Evolutionary conservation across 2,113 vertebrate species (phyloP).

Genomic region (Cryptomyrus ogoouensis): DNA sequence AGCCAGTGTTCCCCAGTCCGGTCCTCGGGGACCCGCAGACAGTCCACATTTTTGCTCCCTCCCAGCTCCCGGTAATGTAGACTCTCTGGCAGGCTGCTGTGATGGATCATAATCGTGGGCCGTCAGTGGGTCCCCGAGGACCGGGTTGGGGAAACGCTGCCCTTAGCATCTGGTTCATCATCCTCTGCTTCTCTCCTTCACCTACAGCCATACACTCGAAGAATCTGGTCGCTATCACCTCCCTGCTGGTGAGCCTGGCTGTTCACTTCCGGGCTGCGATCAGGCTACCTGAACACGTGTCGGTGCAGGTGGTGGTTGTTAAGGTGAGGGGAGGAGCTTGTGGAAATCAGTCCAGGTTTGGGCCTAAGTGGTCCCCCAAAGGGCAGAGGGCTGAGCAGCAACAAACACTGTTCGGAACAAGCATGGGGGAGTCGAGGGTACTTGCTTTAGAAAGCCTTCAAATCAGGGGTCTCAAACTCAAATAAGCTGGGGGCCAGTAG

Average conservation of each 20-base stretch:
- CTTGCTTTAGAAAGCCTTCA: neutral
- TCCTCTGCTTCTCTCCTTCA: slow-evolving; percentile 12
- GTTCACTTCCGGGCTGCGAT: slow-evolving; percentile 87
- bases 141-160: neutral
- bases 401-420: neutral
- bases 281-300: slow-evolving; percentile 84
- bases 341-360: neutral
- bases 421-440: neutral
- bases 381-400: neutral
- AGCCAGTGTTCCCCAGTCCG: neutral
- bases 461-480: neutral
- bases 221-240: slow-evolving; percentile 83
- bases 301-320: slow-evolving; percentile 83
- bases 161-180: neutral
- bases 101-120: neutral
- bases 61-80: neutral
- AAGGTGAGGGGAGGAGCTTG: slow-evolving; percentile 62
- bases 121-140: neutral
- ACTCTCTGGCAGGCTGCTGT: neutral
- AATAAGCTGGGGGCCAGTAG: neutral
- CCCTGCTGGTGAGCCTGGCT: slow-evolving; percentile 81
- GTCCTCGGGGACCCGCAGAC: neutral
- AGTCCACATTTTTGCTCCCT: neutral
- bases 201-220: slow-evolving; percentile 84
- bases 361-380: neutral